phyloP scores from a whole-genome alignment of 2,113 vertebrate species.

The Corythoichthys haematopterus region DNA sequence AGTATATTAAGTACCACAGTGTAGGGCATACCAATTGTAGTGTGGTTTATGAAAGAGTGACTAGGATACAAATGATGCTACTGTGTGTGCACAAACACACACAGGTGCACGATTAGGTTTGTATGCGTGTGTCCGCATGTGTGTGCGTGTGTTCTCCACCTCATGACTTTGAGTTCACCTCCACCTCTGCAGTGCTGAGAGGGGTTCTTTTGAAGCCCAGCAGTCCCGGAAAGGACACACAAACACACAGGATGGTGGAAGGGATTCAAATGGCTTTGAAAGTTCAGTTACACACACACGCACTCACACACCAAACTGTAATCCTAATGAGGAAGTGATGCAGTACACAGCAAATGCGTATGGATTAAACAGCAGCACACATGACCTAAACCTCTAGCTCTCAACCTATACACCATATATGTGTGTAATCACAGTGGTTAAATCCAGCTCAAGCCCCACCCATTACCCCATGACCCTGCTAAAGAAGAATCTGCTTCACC shows the following conservation, averaged over 20 bases:
- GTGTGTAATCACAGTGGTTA: conserved; percentile 43
- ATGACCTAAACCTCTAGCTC: too few relatives aligned
- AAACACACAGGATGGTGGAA: conserved; percentile 14
- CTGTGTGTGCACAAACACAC: not conserved
- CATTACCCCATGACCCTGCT: not conserved
- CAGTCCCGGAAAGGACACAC: conserved; percentile 38
- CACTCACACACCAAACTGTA: not conserved
- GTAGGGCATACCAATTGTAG: not conserved
- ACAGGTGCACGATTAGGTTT: too few relatives aligned
- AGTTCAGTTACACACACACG: conserved; percentile 21
- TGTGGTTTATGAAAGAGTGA: not conserved
- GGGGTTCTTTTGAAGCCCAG: conserved; percentile 41
- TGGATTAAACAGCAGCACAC: conserved; percentile 39
- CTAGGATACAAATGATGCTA: not conserved
- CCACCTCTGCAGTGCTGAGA: conserved; percentile 29
- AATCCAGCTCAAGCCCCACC: conserved; percentile 18
- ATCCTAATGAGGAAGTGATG: conserved; percentile 21
- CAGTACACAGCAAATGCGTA: conserved; percentile 13
- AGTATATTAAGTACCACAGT: too few relatives aligned
- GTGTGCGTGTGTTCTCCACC: not conserved
- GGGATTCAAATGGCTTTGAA: conserved; percentile 23
- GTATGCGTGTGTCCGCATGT: conserved; percentile 8
- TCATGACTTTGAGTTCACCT: conserved; percentile 34
- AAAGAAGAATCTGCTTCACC: conserved; percentile 13
- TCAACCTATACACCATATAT: conserved; percentile 6